Evolutionary conservation across 2,113 vertebrate species (phyloP), one percentile per base, ranked within the genome.

Genomic region (Dasyprocta punctata): DNA sequence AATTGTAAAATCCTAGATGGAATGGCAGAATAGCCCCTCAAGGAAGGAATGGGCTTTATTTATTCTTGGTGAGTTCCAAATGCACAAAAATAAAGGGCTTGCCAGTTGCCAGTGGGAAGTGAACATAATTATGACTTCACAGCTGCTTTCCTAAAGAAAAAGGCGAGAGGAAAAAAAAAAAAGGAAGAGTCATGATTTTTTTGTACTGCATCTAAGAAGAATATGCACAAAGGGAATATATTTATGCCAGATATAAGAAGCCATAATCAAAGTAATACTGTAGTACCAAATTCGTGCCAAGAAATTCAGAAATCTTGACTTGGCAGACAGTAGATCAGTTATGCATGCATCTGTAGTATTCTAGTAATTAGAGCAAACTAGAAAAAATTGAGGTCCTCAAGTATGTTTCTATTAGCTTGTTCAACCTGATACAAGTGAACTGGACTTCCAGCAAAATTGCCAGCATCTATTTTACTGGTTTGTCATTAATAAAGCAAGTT

Each of bases 81-180:
- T 95, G 77, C 49, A 92, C 83, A 92, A 92, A 98, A 97, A 94
- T 92, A 95, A 95, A 97, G 97, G 94, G 60, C 73, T 97, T 98
- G 44, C 95, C 92, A 96, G 95, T 96, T 98, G 97, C 93, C 95
- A 97, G 0, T 94, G 92, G 91, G 49, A 98, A 98, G 89, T 89
- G 92, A 98, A 96, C 85, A 93, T 96, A 98, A 97, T 98, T 98
- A 97, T 96, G 90, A 94, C 91, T 98, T 98, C 97, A 97, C 97
- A 98, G 96, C 97, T 98, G 97, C 96, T 98, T 98, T 98, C 87
- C 96, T 97, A 89, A 97, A 98, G 96, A 97, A 98, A 97, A 97
- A 94, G 80, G 92, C 83, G 41, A 97, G 93, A 93, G 81, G 96
- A 96, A 86, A 13, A 56, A 96, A 86, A 13, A 56, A 97, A 94